Evolutionary conservation across 2,888 invertebrate species (phyloP), one percentile per base, ranked within the genome.

Genomic region (Isoperla grammatica): DNA sequence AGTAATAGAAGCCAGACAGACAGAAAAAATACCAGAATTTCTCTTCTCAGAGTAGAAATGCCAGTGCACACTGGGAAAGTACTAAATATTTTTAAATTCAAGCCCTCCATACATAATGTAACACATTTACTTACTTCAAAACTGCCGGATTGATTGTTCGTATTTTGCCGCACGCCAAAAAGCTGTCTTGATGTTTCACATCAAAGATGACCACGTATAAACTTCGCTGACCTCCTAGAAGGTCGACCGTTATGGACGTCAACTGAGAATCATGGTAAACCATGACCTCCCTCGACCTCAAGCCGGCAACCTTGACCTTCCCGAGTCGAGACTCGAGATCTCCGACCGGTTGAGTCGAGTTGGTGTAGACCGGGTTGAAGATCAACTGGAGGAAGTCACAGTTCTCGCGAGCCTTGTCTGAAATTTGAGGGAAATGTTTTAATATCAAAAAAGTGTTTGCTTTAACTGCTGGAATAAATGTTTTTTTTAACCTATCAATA

Each of bases 331-430:
- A 75, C 66, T 90, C 89, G 63, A 95, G 74, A 70, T 94, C 93
- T 0, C 94, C 94, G 5, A 88, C 82, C 29, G 86, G 84, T 12
- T 42, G 35, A 37, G 70, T 69, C 12, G 79, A 75, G 0, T 84
- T 86, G 50, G 79, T 79, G 63, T 87, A 85, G 63, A 87, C 83
- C 0, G 93, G 93, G 76, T 94, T 90, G 69, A 91, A 93, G 0
- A 94, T 83, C 35, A 87, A 75, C 71, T 93, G 91, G 5, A 95
- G 76, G 62, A 89, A 87, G 72, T 94, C 88, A 72, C 95, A 95
- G 69, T 89, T 87, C 55, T 86, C 84, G 65, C 87, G 85, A 12
- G 83, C 80, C 63, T 84, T 81, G 54, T 86, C 86, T 76, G 65
- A 48, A 71, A 69, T 46, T 61, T 17, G 13, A 40, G 20, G 8